Evolutionary conservation across 2,888 invertebrate species (phyloP).

Genomic region (Iselma pallidipennis): DNA sequence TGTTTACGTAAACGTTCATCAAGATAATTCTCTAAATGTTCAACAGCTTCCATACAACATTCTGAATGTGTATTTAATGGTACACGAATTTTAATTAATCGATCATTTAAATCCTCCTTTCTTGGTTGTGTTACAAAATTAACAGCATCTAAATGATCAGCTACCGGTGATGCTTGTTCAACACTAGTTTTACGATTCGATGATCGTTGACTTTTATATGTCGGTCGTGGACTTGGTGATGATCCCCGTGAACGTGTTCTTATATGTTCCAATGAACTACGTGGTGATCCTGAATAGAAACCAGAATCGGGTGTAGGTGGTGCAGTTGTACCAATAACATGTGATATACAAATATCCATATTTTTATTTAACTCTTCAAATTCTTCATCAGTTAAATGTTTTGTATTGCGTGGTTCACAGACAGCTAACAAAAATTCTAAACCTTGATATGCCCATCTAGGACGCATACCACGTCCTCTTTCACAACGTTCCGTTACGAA

Average conservation of each 20-base stretch:
- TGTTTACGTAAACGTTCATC: slow-evolving; percentile 63
- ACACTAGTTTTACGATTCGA: slow-evolving; percentile 48
- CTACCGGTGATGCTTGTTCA: slow-evolving; percentile 44
- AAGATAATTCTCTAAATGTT: slow-evolving; percentile 65
- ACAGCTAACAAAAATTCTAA: slow-evolving; percentile 84
- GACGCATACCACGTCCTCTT: slow-evolving; percentile 71
- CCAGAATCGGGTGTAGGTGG: slow-evolving; percentile 54
- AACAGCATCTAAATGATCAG: slow-evolving; percentile 36
- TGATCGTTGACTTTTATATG: slow-evolving; percentile 52
- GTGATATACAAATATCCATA: slow-evolving; percentile 85
- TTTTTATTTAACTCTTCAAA: slow-evolving; percentile 78
- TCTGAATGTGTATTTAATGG: slow-evolving; percentile 44
- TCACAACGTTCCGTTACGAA: slow-evolving; percentile 87
- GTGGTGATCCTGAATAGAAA: slow-evolving; percentile 48
- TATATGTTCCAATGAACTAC: slow-evolving; percentile 46
- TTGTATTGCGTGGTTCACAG: slow-evolving; percentile 82
- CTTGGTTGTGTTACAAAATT: slow-evolving; percentile 21
- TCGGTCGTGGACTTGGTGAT: slow-evolving; percentile 52
- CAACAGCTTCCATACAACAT: slow-evolving; percentile 59
- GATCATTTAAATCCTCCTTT: slow-evolving; percentile 20
- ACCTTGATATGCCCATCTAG: slow-evolving; percentile 89
- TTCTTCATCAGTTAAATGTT: slow-evolving; percentile 73
- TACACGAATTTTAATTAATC: slow-evolving; percentile 34
- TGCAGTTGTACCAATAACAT: slow-evolving; percentile 71
- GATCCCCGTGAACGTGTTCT: slow-evolving; percentile 49